Conservation (phyloP, 2,797 vertebrate genomes). For the Adrianichthys oophorus region DNA sequence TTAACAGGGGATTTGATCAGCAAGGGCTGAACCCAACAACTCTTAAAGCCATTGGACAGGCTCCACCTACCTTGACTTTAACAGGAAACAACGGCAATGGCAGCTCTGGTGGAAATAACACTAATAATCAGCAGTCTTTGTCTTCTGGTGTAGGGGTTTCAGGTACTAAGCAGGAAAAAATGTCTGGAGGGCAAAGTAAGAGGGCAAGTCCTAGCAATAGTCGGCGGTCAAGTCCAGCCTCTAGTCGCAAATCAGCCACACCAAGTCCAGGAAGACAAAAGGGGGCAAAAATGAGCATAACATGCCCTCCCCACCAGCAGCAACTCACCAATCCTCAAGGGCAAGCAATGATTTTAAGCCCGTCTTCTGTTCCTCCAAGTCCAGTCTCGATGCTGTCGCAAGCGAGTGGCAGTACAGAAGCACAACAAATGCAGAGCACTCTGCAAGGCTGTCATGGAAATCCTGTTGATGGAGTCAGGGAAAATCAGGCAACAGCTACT, state of each 20-base stretch:
- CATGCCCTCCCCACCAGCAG: slow-evolving; percentile 82
- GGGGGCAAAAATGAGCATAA: slow-evolving; percentile 84
- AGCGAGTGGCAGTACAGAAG: slow-evolving; percentile 65
- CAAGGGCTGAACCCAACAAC: slow-evolving; percentile 99
- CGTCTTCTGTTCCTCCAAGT: slow-evolving; percentile 78
- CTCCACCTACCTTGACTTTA: slow-evolving; percentile 86
- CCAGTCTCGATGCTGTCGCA: slow-evolving; percentile 77
- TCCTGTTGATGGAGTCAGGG: slow-evolving; percentile 79
- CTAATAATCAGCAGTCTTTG: slow-evolving; percentile 79
- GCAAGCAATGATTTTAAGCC: slow-evolving; percentile 82
- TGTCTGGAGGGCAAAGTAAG: slow-evolving; percentile 83
- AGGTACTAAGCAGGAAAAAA: slow-evolving; percentile 88
- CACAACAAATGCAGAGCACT: slow-evolving; percentile 78
- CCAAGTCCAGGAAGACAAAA: slow-evolving; percentile 96
- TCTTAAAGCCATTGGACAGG: slow-evolving; percentile 97
- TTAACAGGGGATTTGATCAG: slow-evolving; percentile 96
- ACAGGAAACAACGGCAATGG: slow-evolving; percentile 78
- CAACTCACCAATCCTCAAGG: slow-evolving; percentile 82
- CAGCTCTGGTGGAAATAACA: slow-evolving; percentile 62
- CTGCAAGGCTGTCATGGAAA: slow-evolving; percentile 70
- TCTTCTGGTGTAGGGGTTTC: slow-evolving; percentile 77
- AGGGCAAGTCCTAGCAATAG: slow-evolving; percentile 95
- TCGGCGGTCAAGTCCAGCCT: slow-evolving; percentile 92
- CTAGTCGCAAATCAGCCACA: slow-evolving; percentile 92
- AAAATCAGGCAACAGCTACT: slow-evolving; percentile 74